A percentile compares a stretch with the other conserved stretches of the same genome.
Evolutionary conservation across 2,888 invertebrate species (phyloP).

Genomic region (Ophion obscuratus): DNA sequence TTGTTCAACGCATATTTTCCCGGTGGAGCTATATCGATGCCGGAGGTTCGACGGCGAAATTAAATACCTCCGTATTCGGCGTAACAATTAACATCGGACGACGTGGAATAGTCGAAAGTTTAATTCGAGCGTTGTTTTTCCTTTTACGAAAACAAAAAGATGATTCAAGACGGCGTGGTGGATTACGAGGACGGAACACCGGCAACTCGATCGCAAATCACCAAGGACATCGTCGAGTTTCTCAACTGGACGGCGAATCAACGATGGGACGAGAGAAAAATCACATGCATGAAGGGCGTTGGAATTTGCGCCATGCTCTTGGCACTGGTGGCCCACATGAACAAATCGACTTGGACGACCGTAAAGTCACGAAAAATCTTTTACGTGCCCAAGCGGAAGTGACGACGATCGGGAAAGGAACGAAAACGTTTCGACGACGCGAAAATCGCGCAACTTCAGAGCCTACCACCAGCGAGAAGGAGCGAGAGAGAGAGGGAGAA

Average conservation of each 20-base stretch:
- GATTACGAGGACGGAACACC: constrained; percentile 96
- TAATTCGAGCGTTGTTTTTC: neutral
- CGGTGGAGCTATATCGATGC: constrained; percentile 98
- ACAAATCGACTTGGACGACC: constrained; percentile 92
- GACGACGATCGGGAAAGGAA: constrained; percentile 5
- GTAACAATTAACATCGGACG: too few species aligned
- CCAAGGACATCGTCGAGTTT: constrained; percentile 97
- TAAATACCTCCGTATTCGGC: too few species aligned
- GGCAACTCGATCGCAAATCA: constrained; percentile 96
- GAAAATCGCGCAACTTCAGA: neutral
- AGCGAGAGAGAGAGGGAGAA: too few species aligned
- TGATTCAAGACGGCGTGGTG: constrained; percentile 84
- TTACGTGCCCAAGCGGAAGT: constrained; percentile 87
- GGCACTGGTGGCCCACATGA: constrained; percentile 89
- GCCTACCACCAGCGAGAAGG: neutral
- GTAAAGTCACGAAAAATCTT: constrained; percentile 93
- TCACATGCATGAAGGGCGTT: constrained; percentile 90
- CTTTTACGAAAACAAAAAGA: constrained; percentile 62
- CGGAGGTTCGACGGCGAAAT: constrained; percentile 86
- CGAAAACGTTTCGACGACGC: neutral
- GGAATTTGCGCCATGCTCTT: constrained; percentile 89
- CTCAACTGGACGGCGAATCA: constrained; percentile 96
- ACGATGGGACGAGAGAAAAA: constrained; percentile 94
- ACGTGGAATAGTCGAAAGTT: too few species aligned
- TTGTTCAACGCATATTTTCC: constrained; percentile 98